Evolutionary conservation across 2,888 invertebrate species (phyloP).

Genomic region (Hetaerina titia): DNA sequence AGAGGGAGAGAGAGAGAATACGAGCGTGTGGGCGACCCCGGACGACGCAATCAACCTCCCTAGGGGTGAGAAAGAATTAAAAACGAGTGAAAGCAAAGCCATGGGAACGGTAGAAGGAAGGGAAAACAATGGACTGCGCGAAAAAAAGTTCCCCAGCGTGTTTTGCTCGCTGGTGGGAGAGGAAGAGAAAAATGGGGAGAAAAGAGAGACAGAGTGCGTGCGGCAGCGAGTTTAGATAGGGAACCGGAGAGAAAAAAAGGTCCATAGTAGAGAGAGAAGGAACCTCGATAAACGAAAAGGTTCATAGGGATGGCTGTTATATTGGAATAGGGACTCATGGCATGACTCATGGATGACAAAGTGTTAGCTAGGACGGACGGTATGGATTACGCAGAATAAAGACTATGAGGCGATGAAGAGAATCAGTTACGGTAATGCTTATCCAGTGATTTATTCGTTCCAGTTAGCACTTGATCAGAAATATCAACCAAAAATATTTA

Average conservation of each 20-base stretch:
- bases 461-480: no score
- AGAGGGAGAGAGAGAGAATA: background rate
- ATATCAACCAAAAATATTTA: no score
- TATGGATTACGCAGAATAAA: background rate
- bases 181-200: background rate
- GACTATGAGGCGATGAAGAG: background rate
- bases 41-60: conserved; percentile 5
- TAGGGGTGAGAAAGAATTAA: background rate
- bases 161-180: background rate
- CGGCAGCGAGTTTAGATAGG: background rate
- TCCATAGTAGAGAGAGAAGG: background rate
- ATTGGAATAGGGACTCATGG: background rate
- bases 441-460: no score
- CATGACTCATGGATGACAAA: no score
- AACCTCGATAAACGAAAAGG: background rate
- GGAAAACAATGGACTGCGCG: background rate
- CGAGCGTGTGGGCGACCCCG: background rate
- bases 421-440: background rate
- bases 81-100: background rate
- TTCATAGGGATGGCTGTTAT: background rate
- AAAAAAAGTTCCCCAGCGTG: background rate
- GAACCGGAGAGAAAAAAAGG: background rate
- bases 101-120: background rate
- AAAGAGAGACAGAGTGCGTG: background rate
- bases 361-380: background rate